Percentiles rank a stretch among this genome's conserved stretches.
Conservation (phyloP, 2,113 vertebrate species). For the Python bivittatus region DNA sequence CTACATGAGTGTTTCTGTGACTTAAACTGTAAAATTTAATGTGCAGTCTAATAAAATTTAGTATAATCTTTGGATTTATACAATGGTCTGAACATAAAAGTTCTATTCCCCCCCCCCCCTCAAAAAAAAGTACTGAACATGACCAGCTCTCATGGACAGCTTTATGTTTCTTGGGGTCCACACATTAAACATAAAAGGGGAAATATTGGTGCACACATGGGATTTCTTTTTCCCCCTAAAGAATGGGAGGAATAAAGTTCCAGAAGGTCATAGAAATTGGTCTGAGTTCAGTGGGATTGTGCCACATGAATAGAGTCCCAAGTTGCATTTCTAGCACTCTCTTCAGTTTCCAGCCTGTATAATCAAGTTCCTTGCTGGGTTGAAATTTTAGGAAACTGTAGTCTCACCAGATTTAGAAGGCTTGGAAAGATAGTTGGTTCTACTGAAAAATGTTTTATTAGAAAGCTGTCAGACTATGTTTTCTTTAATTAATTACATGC, state of each 20-base stretch:
- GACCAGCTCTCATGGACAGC: too few species aligned
- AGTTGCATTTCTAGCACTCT: neutral
- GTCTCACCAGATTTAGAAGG: neutral
- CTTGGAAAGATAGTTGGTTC: neutral
- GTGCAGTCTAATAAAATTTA: neutral
- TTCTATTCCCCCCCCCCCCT: neutral
- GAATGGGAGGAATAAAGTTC: neutral
- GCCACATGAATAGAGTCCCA: neutral
- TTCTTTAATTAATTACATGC: neutral
- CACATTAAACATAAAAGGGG: neutral
- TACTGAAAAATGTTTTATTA: neutral
- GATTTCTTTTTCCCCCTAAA: neutral
- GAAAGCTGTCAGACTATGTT: neutral
- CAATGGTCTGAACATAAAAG: neutral
- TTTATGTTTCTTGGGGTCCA: neutral
- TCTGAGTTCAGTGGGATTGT: neutral
- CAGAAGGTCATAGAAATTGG: neutral
- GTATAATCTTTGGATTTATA: fast-evolving
- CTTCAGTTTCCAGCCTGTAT: neutral
- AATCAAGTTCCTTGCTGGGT: neutral
- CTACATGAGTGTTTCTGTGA: neutral
- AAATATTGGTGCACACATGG: neutral
- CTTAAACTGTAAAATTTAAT: neutral
- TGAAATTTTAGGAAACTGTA: neutral
- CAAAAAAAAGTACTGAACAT: neutral